Base-by-base conservation (phyloP, 2,797 vertebrate species). In the Chiroxiphia lanceolata region DNA sequence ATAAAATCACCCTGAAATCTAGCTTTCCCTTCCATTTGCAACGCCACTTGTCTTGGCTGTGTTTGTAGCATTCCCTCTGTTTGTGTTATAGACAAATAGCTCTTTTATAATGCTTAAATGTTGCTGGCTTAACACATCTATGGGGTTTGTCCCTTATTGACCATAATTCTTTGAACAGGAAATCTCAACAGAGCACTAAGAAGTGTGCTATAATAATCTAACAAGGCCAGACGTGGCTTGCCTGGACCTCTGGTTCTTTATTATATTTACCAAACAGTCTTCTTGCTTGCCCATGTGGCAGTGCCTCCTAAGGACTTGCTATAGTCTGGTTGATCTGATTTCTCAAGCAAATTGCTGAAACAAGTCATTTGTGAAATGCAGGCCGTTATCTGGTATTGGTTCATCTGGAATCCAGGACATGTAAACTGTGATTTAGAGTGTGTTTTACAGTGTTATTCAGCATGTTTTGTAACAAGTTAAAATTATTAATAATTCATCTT, bases 261-360 rank as follows among this genome's bases (percentile, higher is more conserved):
- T 91, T 91, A 45, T 93, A 80, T 89, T 92, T 92, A 87, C 54
- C 27, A 67, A 83, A 44, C 47, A 67, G n/a, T 60, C 38, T 60
- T 68, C 60, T 74, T 78, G 68, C 85, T 91, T 83, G 77, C n/a
- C 51, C 31, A 23, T 65, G 94, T 87, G 83, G 54, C 74, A 67
- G 59, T 67, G 59, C 90, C 83, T 93, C 88, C 75, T 81, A 84
- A 91, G 44, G 56, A 65, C 53, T 88, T 92, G 69, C 64, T 82
- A 77, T 77, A 54, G 45, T 81, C 59, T 71, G 44, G 81, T 91
- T 83, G 54, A 85, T 94, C 82, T 94, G 91, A 95, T 96, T 96
- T 91, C 90, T 96, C 88, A 92, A 81, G 61, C 33, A 94, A 96
- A 95, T 92, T 94, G 80, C 93, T 87, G 60, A 79, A 96, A 94